Conservation (phyloP, 2,113 vertebrate genomes). For the Catagonus wagneri region DNA sequence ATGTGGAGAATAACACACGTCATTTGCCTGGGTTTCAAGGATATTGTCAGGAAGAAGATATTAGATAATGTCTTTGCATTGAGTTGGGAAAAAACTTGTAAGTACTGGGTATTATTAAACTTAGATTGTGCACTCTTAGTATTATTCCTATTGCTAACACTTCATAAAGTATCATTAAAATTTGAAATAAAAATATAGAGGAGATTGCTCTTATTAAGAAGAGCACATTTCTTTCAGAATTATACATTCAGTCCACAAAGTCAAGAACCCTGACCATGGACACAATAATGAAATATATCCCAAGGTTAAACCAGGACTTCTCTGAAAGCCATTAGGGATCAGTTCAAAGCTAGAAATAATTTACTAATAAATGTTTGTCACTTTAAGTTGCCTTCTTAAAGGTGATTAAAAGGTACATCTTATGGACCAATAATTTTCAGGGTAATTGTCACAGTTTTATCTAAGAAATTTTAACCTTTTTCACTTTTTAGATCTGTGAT, state of each 20-base stretch:
- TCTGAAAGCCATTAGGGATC: constrained; percentile 79
- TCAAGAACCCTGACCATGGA: constrained; percentile 75
- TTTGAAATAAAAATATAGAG: constrained; percentile 18
- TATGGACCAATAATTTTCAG: constrained; percentile 73
- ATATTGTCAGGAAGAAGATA: constrained; percentile 38
- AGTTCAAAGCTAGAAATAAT: constrained; percentile 84
- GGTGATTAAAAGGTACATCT: constrained; percentile 83
- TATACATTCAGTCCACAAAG: constrained; percentile 74
- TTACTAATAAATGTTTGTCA: constrained; percentile 80
- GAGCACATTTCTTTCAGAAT: constrained; percentile 80
- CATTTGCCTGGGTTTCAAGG: constrained; percentile 39
- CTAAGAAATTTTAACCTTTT: background rate
- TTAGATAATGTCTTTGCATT: background rate
- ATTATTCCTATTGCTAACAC: constrained; percentile 30
- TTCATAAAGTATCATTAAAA: background rate
- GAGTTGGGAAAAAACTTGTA: background rate
- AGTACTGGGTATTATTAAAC: background rate
- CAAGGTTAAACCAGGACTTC: constrained; percentile 82
- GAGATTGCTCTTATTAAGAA: constrained; percentile 72
- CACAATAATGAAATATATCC: constrained; percentile 80
- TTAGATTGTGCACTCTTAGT: background rate
- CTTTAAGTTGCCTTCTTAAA: constrained; percentile 80
- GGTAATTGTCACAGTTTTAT: constrained; percentile 76
- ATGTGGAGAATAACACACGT: background rate
- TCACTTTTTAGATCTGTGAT: constrained; percentile 9